Base-by-base conservation (phyloP, 64 coral and sea anemone genomes). In the Catalaphyllia jardinei region DNA sequence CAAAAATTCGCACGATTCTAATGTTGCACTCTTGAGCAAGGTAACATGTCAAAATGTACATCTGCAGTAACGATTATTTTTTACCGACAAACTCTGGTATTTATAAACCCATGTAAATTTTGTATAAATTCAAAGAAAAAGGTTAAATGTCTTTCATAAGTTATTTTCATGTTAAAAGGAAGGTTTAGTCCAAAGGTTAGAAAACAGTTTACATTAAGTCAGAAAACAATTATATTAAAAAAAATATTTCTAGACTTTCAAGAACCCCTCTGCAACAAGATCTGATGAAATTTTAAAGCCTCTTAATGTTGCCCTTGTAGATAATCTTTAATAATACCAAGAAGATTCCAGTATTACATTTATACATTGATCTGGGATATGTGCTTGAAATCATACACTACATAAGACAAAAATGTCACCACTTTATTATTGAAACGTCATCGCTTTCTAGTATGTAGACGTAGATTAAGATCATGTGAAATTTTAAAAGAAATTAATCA, bases 311-410 rank as follows among this genome's bases (percentile, higher is more conserved):
- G 55, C 8, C 28, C 55, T 28, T 61, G 16, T 8, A 62, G 61
- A 83, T 83, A 67, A 83, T 63, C 79, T 83, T 61, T 64, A 60
- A 24, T 65, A 83, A 16, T 28, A 17, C 1, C 11, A 67, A 46
- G 61, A 67, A 57, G 61, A 80, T 61, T 80, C 57, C 55, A 31
- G 29, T 61, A 29, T 61, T 31, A 80, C 52, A 80, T 30, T 13
- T 31, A 35, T 6, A 77, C 31, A 83, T 5, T 38, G 79, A 42
- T 83, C 79, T 67, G 59, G 67, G 59, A 5, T 31, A 33, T 31
- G 31, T 67, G 35, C 42, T 77, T 39, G 30, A 65, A 31, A 20
- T 83, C 20, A 17, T 24, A 42, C 15, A 83, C 19, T 10, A 65
- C 46, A 79, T 14, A 51, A 22, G 15, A 4, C 19, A 22, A 20